Evolutionary conservation across 2,113 vertebrate species (phyloP).

Genomic region (Hassar affinis): DNA sequence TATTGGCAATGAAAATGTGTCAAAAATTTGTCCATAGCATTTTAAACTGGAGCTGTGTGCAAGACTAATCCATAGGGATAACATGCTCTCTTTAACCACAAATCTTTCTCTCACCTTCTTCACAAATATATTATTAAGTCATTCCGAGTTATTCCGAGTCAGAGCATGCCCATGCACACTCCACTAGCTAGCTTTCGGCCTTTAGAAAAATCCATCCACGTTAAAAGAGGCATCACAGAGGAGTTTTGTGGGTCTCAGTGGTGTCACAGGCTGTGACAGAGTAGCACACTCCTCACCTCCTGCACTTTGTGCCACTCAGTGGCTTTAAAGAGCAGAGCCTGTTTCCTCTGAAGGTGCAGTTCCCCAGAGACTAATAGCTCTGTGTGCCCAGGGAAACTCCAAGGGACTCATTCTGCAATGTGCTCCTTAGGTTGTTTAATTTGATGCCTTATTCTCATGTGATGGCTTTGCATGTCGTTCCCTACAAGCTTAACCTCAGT

Average conservation of each 20-base stretch:
- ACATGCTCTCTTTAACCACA: conserved; percentile 28
- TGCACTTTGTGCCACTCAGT: conserved; percentile 16
- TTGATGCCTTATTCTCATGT: neutral
- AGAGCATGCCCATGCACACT: conserved; percentile 30
- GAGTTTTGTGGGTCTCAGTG: conserved; percentile 58
- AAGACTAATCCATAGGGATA: conserved; percentile 36
- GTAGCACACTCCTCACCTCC: conserved; percentile 35
- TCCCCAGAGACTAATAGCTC: conserved; percentile 40
- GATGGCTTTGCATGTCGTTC: neutral
- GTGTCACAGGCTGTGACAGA: conserved; percentile 52
- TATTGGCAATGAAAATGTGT: neutral
- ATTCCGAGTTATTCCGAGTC: conserved; percentile 7
- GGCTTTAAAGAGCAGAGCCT: conserved; percentile 37
- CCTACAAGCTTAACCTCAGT: neutral
- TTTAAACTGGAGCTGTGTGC: conserved; percentile 48
- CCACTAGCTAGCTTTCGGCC: conserved; percentile 33
- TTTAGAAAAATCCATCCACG: conserved; percentile 67
- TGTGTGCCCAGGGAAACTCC: conserved; percentile 35
- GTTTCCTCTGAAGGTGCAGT: conserved; percentile 24
- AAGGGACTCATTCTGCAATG: conserved; percentile 36
- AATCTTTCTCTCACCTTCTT: conserved; percentile 20
- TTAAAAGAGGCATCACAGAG: conserved; percentile 62
- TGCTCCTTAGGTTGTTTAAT: conserved; percentile 10
- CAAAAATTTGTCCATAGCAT: neutral
- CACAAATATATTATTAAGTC: conserved; percentile 14